These are phyloP conservation scores for Petroica traversi DNA, from an alignment of 2,113 vertebrate genomes.

Conservation along the genomic window DNA sequence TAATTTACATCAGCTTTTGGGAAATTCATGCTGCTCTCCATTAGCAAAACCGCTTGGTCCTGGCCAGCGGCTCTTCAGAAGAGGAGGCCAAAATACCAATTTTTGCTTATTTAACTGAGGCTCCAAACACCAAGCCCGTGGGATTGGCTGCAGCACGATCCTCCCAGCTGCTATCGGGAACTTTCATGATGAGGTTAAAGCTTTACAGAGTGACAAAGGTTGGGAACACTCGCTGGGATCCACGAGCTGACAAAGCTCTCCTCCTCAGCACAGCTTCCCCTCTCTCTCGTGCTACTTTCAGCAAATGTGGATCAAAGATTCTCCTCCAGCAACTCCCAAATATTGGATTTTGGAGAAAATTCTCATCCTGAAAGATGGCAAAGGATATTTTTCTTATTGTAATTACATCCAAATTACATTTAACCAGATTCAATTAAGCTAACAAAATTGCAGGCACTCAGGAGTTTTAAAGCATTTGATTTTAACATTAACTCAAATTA, in stretches of 20 bases:
- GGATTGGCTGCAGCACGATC: slow-evolving; percentile 19
- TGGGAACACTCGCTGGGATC: slow-evolving; percentile 1
- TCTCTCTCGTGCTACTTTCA: accelerated
- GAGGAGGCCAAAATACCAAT: neutral
- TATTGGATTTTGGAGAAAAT: accelerated
- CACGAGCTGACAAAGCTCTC: slow-evolving; percentile 28
- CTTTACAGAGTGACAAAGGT: slow-evolving; percentile 63
- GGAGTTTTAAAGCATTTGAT: neutral
- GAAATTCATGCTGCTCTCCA: neutral
- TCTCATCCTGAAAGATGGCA: neutral
- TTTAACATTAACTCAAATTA: neutral
- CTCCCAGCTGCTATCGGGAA: slow-evolving; percentile 51
- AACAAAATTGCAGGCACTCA: neutral
- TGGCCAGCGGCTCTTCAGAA: neutral
- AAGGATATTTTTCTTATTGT: neutral
- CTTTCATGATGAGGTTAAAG: slow-evolving; percentile 46
- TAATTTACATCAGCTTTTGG: neutral
- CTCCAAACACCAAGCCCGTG: accelerated
- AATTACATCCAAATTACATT: neutral
- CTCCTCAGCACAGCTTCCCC: neutral
- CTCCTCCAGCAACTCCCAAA: neutral
- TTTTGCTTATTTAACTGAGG: neutral
- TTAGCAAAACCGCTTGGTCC: neutral
- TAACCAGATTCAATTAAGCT: neutral
- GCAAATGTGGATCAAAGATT: neutral